Conservation (phyloP, 2,113 vertebrate genomes). For the Otis tarda region DNA sequence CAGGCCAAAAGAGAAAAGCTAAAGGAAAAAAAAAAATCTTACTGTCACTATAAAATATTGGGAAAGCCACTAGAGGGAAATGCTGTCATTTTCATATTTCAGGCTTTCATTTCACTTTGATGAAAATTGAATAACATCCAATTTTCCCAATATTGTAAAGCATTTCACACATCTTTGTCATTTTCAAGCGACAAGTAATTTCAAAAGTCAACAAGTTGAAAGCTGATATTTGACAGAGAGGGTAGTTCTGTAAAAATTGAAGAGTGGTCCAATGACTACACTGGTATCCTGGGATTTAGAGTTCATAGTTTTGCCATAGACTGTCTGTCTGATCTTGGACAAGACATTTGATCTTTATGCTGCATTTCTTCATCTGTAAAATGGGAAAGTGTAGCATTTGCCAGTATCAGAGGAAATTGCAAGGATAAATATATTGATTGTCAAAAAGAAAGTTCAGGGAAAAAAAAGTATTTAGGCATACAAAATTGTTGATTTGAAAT, state of each 20-base stretch:
- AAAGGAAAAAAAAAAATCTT: not conserved
- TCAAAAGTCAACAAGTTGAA: slow-evolving; percentile 37
- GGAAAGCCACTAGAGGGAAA: slow-evolving; percentile 21
- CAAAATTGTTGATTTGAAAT: not conserved
- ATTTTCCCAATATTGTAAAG: slow-evolving; percentile 6
- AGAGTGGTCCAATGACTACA: not conserved
- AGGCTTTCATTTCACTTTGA: slow-evolving; percentile 17
- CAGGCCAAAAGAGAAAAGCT: not conserved
- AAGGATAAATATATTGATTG: not conserved
- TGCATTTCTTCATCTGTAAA: not conserved
- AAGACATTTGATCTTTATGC: not conserved
- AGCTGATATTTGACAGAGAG: slow-evolving; percentile 9
- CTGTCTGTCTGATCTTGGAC: not conserved
- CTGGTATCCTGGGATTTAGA: not conserved
- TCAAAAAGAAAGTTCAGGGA: not conserved
- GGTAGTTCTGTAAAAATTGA: not conserved
- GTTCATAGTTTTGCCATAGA: not conserved
- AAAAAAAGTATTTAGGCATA: not conserved
- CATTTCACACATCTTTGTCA: slow-evolving; percentile 3
- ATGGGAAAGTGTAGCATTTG: not conserved
- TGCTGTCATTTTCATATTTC: slow-evolving; percentile 51
- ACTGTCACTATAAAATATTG: not conserved
- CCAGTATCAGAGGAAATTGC: not conserved
- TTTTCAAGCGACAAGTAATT: slow-evolving; percentile 27
- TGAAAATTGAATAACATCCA: slow-evolving; percentile 1